phyloP scores from a whole-genome alignment of 2,797 vertebrate genomes.

The Chromis chromis region DNA sequence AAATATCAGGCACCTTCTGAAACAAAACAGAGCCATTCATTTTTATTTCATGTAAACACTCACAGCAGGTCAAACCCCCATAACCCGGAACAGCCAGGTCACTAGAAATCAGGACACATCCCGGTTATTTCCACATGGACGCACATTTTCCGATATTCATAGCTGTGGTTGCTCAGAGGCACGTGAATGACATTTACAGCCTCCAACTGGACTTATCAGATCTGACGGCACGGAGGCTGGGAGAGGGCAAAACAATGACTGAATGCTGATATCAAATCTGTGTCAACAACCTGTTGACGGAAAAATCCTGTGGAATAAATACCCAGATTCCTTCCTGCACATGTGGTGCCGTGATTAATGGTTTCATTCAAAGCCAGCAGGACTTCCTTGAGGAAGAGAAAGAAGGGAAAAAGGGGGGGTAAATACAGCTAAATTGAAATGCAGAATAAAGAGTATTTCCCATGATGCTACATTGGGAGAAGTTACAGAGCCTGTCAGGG shows the following conservation, averaged over 20 bases:
- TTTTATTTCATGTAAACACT: conserved; percentile 20
- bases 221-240: neutral
- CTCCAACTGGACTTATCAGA: conserved; percentile 10
- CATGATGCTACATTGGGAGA: conserved; percentile 8
- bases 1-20: neutral
- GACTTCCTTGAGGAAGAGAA: conserved; percentile 49
- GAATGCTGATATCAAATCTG: neutral
- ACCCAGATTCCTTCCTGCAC: conserved; percentile 59
- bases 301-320: conserved; percentile 26
- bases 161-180: conserved; percentile 11
- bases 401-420: neutral
- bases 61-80: neutral
- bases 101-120: neutral
- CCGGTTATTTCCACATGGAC: neutral
- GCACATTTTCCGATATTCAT: neutral
- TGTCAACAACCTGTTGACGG: conserved; percentile 74
- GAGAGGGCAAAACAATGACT: conserved; percentile 33
- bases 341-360: conserved; percentile 52
- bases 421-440: conserved; percentile 27
- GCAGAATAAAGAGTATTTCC: conserved; percentile 24
- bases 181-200: conserved; percentile 17
- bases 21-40: neutral
- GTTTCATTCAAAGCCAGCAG: conserved; percentile 28
- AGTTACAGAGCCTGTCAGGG: conserved; percentile 30
- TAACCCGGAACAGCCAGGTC: neutral